These are phyloP conservation scores for Polyodon spathula DNA, from an alignment of 2,113 vertebrate species.

Conservation along the genomic window DNA sequence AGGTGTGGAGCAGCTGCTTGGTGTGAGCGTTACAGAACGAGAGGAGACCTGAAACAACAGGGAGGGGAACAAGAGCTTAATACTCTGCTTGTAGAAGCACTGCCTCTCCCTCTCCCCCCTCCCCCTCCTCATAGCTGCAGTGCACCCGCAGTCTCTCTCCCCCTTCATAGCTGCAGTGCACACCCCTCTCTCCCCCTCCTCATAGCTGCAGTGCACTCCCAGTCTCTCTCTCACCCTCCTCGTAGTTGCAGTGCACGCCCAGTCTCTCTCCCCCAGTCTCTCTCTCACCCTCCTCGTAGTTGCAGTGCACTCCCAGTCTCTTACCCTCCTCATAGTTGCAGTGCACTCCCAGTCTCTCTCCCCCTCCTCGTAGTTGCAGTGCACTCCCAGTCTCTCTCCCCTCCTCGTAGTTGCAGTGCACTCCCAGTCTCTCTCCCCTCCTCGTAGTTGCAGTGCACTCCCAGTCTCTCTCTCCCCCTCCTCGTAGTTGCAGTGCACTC, in stretches of 20 bases:
- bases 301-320: conserved; percentile 79
- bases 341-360: conserved; percentile 75
- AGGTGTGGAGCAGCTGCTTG: conserved; percentile 82
- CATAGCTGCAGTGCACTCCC: no score
- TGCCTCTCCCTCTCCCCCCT: background rate
- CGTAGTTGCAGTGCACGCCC: conserved; percentile 88
- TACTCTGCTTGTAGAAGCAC: background rate
- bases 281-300: no score
- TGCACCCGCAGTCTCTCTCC: no score
- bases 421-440: conserved; percentile 72
- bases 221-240: conserved; percentile 62
- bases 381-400: conserved; percentile 74
- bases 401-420: no score
- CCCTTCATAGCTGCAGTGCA: no score
- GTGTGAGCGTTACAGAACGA: conserved; percentile 87
- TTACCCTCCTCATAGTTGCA: no score
- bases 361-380: no score
- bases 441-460: no score
- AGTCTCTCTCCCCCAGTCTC: no score
- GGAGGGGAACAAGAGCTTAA: background rate
- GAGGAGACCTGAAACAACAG: conserved; percentile 56
- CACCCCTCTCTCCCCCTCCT: no score
- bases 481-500: no score
- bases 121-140: no score
- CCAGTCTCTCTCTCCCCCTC: conserved; percentile 59